A percentile compares a stretch with the other conserved stretches of the same genome.
These are phyloP conservation scores for Phylloscopus trochilus DNA, from an alignment of 2,113 vertebrate species.

Conservation along the genomic window DNA sequence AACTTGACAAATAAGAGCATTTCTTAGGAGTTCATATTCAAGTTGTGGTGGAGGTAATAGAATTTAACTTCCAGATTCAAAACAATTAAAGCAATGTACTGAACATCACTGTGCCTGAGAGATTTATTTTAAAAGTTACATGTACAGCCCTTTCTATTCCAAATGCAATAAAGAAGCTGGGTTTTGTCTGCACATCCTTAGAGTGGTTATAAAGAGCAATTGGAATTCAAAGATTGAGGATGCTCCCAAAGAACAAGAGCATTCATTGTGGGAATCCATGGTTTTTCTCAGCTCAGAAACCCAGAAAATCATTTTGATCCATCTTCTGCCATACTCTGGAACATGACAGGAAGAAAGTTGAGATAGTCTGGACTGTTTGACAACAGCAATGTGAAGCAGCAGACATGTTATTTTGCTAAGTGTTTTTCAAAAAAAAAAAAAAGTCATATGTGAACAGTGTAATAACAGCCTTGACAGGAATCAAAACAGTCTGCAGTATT, in stretches of 20 bases:
- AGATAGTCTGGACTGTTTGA: background rate
- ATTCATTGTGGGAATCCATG: background rate
- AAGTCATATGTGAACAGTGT: background rate
- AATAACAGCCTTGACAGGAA: background rate
- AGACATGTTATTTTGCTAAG: background rate
- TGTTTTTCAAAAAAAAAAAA: background rate
- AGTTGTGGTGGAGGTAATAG: conserved; percentile 26
- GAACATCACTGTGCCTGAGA: background rate
- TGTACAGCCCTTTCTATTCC: background rate
- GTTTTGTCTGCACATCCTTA: background rate
- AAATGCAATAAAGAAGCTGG: background rate
- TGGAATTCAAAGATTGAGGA: background rate
- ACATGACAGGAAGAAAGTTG: background rate
- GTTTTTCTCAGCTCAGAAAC: background rate
- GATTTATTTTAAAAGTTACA: background rate
- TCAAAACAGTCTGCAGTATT: background rate
- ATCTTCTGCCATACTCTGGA: background rate
- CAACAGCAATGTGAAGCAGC: background rate
- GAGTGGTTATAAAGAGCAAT: background rate
- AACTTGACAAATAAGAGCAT: conserved; percentile 39
- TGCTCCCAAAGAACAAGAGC: background rate
- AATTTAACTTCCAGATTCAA: conserved; percentile 45
- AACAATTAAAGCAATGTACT: conserved; percentile 41
- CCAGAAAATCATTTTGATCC: background rate
- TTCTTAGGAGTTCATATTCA: conserved; percentile 37